These are phyloP conservation scores for Pararge aegeria DNA, from an alignment of 1,140 invertebrate species.

Conservation along the genomic window DNA sequence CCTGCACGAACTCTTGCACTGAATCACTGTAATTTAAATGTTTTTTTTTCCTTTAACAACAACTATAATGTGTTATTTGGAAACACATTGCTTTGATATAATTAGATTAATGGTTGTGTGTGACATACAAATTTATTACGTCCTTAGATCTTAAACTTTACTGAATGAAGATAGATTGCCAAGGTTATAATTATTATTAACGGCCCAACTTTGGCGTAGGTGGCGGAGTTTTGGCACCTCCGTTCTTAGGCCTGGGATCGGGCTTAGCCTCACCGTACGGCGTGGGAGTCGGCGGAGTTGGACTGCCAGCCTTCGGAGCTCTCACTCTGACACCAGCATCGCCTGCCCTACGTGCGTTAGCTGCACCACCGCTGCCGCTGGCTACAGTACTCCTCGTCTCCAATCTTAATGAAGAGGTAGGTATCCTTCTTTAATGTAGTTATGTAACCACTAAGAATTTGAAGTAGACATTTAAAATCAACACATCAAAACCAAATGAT, in stretches of 20 bases:
- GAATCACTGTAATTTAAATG: conserved; percentile 6
- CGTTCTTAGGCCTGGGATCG: conserved; percentile 77
- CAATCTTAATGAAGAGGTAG: conserved; percentile 96
- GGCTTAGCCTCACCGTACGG: conserved; percentile 92
- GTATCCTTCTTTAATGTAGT: conserved; percentile 39
- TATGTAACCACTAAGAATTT: conserved; percentile 7
- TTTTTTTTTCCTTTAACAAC: neutral
- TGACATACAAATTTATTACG: neutral
- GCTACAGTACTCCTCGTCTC: conserved; percentile 93
- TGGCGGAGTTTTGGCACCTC: conserved; percentile 79
- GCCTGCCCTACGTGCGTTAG: conserved; percentile 83
- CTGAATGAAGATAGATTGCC: conserved; percentile 4
- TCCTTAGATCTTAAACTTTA: conserved; percentile 1
- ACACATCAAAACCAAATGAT: conserved; percentile 17
- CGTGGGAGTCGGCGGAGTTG: conserved; percentile 84
- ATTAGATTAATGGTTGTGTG: neutral
- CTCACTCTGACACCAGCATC: conserved; percentile 86
- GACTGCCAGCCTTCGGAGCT: conserved; percentile 86
- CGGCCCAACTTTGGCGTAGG: conserved; percentile 33
- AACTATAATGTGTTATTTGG: neutral
- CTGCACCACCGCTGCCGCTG: conserved; percentile 81
- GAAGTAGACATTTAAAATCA: conserved; percentile 15
- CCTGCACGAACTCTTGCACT: conserved; percentile 8
- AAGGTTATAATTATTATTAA: neutral
- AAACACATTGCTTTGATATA: neutral